Conservation (phyloP, 92 coral and sea anemone genomes). For the Nematostella vectensis region DNA sequence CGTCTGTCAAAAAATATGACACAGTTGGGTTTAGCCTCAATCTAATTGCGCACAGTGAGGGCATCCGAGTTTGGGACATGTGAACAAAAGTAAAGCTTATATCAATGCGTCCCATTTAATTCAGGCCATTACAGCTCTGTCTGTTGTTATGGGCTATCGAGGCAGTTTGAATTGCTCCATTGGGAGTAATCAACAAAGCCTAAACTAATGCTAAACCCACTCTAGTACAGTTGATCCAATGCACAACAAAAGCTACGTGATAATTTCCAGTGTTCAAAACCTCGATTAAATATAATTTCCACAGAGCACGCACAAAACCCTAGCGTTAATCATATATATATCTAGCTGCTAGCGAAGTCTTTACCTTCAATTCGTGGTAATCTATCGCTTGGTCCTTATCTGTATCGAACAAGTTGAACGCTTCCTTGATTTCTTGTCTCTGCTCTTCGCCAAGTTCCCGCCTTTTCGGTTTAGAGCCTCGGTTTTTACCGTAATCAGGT, state of each 20-base stretch:
- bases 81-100: too few relatives aligned
- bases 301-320: too few relatives aligned
- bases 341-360: too few relatives aligned
- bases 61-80: too few relatives aligned
- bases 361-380: conserved; percentile 93
- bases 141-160: too few relatives aligned
- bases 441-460: conserved; percentile 97
- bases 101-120: too few relatives aligned
- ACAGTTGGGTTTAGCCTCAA: not conserved
- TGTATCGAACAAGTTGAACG: conserved; percentile 92
- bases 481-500: conserved; percentile 90
- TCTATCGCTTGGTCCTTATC: conserved; percentile 96
- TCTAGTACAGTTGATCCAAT: not conserved
- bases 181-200: not conserved
- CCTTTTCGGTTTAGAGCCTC: conserved; percentile 74
- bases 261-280: too few relatives aligned
- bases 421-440: conserved; percentile 97
- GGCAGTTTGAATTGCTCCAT: not conserved
- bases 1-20: not conserved
- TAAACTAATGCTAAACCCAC: not conserved
- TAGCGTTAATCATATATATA: too few relatives aligned
- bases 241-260: too few relatives aligned
- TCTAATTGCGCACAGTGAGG: too few relatives aligned
- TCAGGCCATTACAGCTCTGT: too few relatives aligned
- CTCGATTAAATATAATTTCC: too few relatives aligned